Percentiles rank a stretch among this genome's conserved stretches.
phyloP scores from a whole-genome alignment of 2,888 invertebrate genomes.

The Aplocera efformata region DNA sequence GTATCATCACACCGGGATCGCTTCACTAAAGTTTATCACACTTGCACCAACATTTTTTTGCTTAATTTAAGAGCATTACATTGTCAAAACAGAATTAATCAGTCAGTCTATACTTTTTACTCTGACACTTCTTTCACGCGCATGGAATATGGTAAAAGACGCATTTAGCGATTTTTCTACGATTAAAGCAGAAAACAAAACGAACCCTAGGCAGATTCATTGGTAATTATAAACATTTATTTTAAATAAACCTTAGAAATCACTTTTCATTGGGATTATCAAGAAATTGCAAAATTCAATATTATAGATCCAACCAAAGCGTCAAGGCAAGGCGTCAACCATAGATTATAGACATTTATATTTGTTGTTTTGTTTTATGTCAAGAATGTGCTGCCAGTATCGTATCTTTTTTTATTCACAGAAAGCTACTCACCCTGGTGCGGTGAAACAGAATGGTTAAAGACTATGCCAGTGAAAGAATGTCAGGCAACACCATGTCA shows the following conservation, averaged over 20 bases:
- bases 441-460: too few species aligned
- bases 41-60: slow-evolving; percentile 13
- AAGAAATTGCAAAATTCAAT: slow-evolving; percentile 49
- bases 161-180: slow-evolving; percentile 46
- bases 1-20: slow-evolving; percentile 59
- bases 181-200: slow-evolving; percentile 31
- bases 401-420: too few species aligned
- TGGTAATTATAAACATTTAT: slow-evolving; percentile 30
- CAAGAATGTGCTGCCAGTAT: too few species aligned
- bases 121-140: slow-evolving; percentile 72
- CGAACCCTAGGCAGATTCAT: slow-evolving; percentile 42
- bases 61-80: slow-evolving; percentile 43
- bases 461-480: too few species aligned
- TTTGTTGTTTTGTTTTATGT: too few species aligned
- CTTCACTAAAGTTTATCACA: slow-evolving; percentile 12
- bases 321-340: slow-evolving; percentile 74
- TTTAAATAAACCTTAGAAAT: slow-evolving; percentile 4
- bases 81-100: slow-evolving; percentile 56
- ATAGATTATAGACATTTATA: slow-evolving; percentile 55
- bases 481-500: too few species aligned
- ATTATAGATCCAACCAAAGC: slow-evolving; percentile 43
- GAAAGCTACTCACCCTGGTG: too few species aligned
- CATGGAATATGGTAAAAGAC: slow-evolving; percentile 68
- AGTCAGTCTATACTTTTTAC: slow-evolving; percentile 43
- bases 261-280: slow-evolving; percentile 29